phyloP scores from a whole-genome alignment of 2,888 invertebrate genomes.

The Campopleginae sp. region DNA sequence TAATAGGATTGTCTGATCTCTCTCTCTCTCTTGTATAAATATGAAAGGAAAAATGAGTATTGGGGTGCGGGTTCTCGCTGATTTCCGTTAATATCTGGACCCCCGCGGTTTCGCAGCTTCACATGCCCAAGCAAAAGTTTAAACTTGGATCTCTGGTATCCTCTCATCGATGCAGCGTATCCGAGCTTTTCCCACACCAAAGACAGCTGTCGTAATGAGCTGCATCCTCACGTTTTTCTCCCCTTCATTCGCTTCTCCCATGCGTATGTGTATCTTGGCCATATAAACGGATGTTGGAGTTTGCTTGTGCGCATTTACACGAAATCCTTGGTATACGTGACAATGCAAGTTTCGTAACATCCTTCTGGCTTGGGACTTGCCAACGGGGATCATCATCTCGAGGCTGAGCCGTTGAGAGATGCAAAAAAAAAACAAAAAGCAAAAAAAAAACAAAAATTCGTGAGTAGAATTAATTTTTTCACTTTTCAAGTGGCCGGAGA shows the following conservation, averaged over 20 bases:
- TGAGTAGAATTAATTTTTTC: not conserved
- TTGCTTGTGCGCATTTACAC: constrained; percentile 50
- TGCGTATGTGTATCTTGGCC: not conserved
- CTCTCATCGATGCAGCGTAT: constrained; percentile 72
- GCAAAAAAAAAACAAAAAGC: constrained; percentile 39
- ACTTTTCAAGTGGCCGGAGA: not conserved
- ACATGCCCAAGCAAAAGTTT: constrained; percentile 28
- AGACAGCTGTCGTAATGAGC: constrained; percentile 84
- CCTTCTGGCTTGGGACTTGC: constrained; percentile 57
- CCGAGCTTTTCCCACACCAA: constrained; percentile 81
- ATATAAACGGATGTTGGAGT: constrained; percentile 31
- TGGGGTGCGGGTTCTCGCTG: constrained; percentile 53
- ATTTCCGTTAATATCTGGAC: constrained; percentile 69
- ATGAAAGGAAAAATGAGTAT: constrained; percentile 38
- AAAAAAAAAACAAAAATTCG: too few relatives aligned
- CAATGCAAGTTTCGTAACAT: constrained; percentile 71
- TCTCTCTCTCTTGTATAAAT: not conserved
- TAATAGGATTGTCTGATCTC: constrained; percentile 37
- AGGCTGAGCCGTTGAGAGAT: constrained; percentile 44
- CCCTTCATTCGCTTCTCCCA: constrained; percentile 63
- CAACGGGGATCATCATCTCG: constrained; percentile 45
- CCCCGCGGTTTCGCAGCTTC: constrained; percentile 60
- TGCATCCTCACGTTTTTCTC: constrained; percentile 82
- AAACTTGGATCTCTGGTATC: constrained; percentile 51
- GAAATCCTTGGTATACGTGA: constrained; percentile 74